phyloP scores from a whole-genome alignment of 2,888 invertebrate species.

The Yponomeuta malinellus region DNA sequence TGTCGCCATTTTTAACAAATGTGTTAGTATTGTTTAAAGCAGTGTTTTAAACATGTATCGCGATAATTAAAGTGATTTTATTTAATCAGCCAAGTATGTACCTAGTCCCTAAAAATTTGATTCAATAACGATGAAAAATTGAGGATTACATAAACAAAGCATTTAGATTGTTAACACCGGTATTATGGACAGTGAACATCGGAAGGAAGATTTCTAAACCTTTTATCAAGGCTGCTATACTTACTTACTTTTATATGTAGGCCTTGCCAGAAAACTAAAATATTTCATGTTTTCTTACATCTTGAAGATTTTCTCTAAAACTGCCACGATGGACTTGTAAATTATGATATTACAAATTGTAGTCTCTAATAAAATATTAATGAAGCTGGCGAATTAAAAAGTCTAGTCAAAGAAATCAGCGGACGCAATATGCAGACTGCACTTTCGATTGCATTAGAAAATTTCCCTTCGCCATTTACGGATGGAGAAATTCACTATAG shows the following conservation, averaged over 20 bases:
- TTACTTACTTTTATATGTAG: background rate
- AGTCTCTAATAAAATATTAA: background rate
- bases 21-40: no score
- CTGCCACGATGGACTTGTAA: no score
- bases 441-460: conserved; percentile 12
- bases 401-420: background rate
- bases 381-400: background rate
- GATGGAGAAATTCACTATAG: conserved; percentile 7
- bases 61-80: no score
- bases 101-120: background rate
- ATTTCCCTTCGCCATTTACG: background rate
- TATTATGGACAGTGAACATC: background rate
- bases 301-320: background rate
- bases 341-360: no score
- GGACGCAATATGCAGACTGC: background rate
- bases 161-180: conserved; percentile 1
- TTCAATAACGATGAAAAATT: background rate
- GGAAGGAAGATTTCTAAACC: conserved; percentile 5
- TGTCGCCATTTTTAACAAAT: background rate
- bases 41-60: no score
- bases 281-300: background rate
- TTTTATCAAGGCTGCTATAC: background rate
- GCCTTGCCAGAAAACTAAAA: background rate
- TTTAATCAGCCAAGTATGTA: no score
- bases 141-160: background rate